Evolutionary conservation across 2,797 vertebrate species (phyloP), one percentile per base, ranked within the genome.

Genomic region (Ibycter americanus): DNA sequence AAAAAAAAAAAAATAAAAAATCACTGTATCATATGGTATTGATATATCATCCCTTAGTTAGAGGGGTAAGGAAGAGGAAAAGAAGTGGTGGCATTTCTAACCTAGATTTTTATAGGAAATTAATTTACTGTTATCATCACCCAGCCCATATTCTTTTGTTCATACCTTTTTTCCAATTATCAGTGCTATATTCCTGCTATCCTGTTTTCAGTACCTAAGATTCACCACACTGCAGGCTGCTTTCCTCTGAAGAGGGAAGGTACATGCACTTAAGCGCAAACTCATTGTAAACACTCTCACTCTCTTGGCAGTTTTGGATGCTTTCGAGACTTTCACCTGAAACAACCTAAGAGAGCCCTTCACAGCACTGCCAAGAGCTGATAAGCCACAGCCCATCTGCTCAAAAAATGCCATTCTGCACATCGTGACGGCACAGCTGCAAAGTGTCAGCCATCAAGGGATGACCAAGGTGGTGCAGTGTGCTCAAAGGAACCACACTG

Each of bases 251-350:
- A 73, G 51, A n/a, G 25, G 23, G 42, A 82, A 82, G 31, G 11
- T 51, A 34, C 7, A 7, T 0, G 3, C 68, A 58, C 29, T 63
- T 56, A 36, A 65, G 40, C 1, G 0, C 73, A 38, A 1, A 3
- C 29, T 73, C 11, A 5, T 9, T 62, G 42, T 31, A 47, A 93
- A 70, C 25, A 66, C n/a, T 20, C 42, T 70, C 52, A 10, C n/a
- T 55, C 34, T 65, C 59, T 34, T n/a, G 78, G 52, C 36, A 87
- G 9, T 49, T 95, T n/a, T n/a, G 67, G 61, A 94, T 32, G 74
- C n/a, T 90, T 84, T 74, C 0, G 0, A 82, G 66, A 77, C 47
- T 73, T 90, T 46, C 62, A 76, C 83, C 70, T 85, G 56, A 87
- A 93, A 84, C 36, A 80, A 56, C 47, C 70, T 52, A 66, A 17